Percentiles rank a stretch among this genome's conserved stretches.
Evolutionary conservation across 2,113 vertebrate genomes (phyloP).

Genomic region (Entelurus aequoreus): DNA sequence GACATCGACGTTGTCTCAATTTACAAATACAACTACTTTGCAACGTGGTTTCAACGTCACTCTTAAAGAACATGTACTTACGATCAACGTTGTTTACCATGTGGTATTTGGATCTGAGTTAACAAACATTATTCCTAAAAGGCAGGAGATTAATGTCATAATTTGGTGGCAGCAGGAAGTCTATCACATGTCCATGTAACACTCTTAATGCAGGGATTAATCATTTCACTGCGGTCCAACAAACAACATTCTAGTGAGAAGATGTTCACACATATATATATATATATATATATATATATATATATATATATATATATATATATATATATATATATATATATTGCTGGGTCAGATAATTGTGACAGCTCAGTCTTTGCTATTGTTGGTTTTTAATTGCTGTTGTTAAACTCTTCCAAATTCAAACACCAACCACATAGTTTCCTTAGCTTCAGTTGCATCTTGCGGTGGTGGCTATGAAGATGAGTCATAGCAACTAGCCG

Average conservation of each 20-base stretch:
- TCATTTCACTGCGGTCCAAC: slow-evolving; percentile 23
- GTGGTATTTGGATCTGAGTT: not conserved
- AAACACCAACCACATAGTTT: not conserved
- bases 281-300: not conserved
- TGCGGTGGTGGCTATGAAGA: slow-evolving; percentile 44
- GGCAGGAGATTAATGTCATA: slow-evolving; percentile 32
- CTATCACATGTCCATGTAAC: slow-evolving; percentile 41
- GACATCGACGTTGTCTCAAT: no score
- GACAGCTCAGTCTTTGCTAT: slow-evolving; percentile 1
- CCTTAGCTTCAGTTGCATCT: slow-evolving; percentile 32
- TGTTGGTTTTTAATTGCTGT: not conserved
- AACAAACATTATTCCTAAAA: slow-evolving; percentile 33
- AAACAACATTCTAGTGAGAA: not conserved
- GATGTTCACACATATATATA: no score
- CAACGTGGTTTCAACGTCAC: no score
- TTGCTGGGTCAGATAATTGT: not conserved
- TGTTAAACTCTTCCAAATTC: not conserved
- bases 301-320: no score
- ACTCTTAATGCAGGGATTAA: slow-evolving; percentile 43
- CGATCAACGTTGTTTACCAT: no score
- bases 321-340: no score
- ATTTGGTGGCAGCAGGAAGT: slow-evolving; percentile 28
- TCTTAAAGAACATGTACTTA: no score
- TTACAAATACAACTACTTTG: no score
- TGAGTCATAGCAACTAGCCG: slow-evolving; percentile 60